Evolutionary conservation across 2,888 invertebrate species (phyloP), one percentile per base, ranked within the genome.

Genomic region (Xestia rhomboidea): DNA sequence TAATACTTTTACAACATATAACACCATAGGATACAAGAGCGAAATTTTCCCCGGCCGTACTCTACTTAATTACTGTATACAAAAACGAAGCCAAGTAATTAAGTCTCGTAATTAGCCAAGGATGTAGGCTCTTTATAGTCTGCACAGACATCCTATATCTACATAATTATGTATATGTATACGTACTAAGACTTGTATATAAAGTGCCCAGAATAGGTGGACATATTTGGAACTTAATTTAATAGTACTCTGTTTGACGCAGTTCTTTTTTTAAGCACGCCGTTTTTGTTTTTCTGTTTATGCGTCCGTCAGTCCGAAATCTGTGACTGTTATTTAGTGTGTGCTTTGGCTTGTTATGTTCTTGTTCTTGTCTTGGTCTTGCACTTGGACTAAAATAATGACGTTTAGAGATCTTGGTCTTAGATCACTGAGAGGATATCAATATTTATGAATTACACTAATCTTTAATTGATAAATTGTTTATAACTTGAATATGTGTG

Each of bases 21-120:
- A 68, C n/a, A n/a, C 18, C 41, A 46, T 63, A 24, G 69, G 15
- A 64, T 38, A 74, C 44, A 63, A 38, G 60, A 77, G 62, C 34
- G 66, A 81, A 63, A 54, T 73, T 77, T 77, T 69, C 30, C 57
- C 51, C 66, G 34, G 34, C 49, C 30, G 69, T 71, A 73, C 73
- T 73, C 66, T 68, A 82, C 76, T 87, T 89, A 87, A 90, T 90
- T 90, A 90, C 85, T 87, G 85, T 89, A 85, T 83, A 88, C 86
- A 86, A 87, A 89, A 89, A 88, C 86, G 89, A 89, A 88, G 88
- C 87, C 88, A 88, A 89, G 88, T 91, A 91, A 91, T 91, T 91
- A 91, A 89, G 86, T 88, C 85, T 84, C 81, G 84, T 90, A 90
- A 90, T 89, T 89, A 89, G 85, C 73, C 66, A 73, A 88, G 82